Evolutionary conservation across 2,888 invertebrate genomes (phyloP).

Genomic region (Altica lythri): DNA sequence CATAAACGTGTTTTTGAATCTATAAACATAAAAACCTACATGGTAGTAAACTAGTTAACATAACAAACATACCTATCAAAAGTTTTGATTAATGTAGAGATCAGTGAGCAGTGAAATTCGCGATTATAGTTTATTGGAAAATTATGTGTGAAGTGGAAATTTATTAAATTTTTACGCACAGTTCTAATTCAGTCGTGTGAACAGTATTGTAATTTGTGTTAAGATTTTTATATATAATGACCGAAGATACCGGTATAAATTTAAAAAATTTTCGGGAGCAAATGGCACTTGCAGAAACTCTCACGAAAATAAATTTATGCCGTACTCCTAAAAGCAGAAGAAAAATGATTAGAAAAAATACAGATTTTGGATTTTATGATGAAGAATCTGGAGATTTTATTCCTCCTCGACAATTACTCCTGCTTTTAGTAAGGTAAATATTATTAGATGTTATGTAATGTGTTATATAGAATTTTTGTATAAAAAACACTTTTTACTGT

Average conservation of each 20-base stretch:
- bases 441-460: too few species aligned
- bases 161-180: too few species aligned
- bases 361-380: conserved; percentile 56
- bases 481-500: too few species aligned
- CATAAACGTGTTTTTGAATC: not conserved
- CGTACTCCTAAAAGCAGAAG: conserved; percentile 61
- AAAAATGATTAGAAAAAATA: conserved; percentile 61
- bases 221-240: not conserved
- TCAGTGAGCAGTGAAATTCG: too few species aligned
- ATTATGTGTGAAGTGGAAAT: too few species aligned
- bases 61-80: too few species aligned
- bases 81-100: too few species aligned
- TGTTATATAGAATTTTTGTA: too few species aligned
- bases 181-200: too few species aligned
- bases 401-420: conserved; percentile 65
- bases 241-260: conserved; percentile 25
- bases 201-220: not conserved
- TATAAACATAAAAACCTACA: conserved; percentile 2
- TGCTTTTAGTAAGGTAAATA: conserved; percentile 67
- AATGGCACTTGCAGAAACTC: conserved; percentile 62
- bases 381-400: conserved; percentile 58
- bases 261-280: conserved; percentile 52
- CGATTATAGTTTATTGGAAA: too few species aligned
- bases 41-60: not conserved
- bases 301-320: conserved; percentile 62